phyloP scores from a whole-genome alignment of 2,888 invertebrate species.

The Tenodera sinensis region DNA sequence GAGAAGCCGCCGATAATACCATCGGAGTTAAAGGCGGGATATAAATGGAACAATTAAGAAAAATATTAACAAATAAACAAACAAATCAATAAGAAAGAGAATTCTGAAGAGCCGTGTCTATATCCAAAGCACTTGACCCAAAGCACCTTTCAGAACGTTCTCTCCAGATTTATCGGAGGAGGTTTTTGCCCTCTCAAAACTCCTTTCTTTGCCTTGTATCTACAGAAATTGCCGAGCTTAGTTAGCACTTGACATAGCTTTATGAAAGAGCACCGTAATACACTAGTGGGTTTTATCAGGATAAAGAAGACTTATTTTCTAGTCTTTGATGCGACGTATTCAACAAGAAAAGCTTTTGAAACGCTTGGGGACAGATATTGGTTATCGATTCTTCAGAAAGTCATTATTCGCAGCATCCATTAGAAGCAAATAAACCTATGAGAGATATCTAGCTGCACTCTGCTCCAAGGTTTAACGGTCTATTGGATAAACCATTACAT shows the following conservation, averaged over 20 bases:
- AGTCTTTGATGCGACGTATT: background rate
- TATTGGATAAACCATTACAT: background rate
- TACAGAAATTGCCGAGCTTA: background rate
- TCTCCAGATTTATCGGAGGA: too few relatives aligned
- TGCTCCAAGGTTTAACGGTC: background rate
- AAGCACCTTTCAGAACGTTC: too few relatives aligned
- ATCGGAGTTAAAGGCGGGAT: too few relatives aligned
- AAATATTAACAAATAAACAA: too few relatives aligned
- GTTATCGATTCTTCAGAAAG: background rate
- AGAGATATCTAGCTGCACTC: background rate
- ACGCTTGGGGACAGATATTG: too few relatives aligned
- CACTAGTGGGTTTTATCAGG: background rate
- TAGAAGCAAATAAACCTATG: background rate
- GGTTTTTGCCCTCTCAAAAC: too few relatives aligned
- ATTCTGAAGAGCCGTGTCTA: too few relatives aligned
- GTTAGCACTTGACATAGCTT: background rate
- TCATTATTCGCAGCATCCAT: background rate
- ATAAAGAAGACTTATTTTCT: background rate
- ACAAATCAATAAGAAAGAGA: too few relatives aligned
- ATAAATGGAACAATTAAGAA: too few relatives aligned
- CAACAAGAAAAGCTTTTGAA: too few relatives aligned
- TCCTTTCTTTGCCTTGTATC: background rate
- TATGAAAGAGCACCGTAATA: background rate
- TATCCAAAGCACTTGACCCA: too few relatives aligned
- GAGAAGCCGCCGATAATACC: too few relatives aligned